These are phyloP conservation scores for Plotosus lineatus DNA, from an alignment of 2,113 vertebrate genomes.

Conservation along the genomic window DNA sequence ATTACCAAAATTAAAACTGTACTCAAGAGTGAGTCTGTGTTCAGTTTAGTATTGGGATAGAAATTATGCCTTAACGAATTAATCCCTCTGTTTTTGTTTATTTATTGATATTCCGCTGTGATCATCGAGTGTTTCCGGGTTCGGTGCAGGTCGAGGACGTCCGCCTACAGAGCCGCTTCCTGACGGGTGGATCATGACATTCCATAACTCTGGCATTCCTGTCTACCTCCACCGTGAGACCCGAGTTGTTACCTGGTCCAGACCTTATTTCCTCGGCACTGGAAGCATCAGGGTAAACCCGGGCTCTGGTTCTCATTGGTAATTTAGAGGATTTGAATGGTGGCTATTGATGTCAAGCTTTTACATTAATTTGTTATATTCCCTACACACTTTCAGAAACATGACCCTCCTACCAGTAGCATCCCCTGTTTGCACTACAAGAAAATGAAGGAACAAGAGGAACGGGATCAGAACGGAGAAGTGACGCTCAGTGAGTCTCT, in stretches of 20 bases:
- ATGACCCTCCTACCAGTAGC: constrained; percentile 95
- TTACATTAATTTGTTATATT: no score
- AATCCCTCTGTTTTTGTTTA: neutral
- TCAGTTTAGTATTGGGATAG: neutral
- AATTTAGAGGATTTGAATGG: neutral
- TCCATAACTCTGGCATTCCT: constrained; percentile 99
- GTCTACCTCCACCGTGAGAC: constrained; percentile 98
- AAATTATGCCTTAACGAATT: neutral
- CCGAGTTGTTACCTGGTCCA: constrained; percentile 97
- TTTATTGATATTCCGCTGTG: neutral
- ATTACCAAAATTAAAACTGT: constrained; percentile 99
- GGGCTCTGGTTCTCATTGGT: neutral
- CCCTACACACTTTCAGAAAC: constrained; percentile 94
- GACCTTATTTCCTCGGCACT: constrained; percentile 97
- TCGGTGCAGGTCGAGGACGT: constrained; percentile 86
- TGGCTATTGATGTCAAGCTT: no score
- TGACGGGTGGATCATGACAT: constrained; percentile 99
- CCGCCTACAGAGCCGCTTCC: constrained; percentile 96
- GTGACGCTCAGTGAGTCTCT: constrained; percentile 74
- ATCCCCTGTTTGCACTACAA: constrained; percentile 98
- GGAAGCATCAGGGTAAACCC: constrained; percentile 94
- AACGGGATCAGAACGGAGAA: constrained; percentile 84
- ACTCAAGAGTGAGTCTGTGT: constrained; percentile 87
- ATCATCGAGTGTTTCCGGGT: neutral
- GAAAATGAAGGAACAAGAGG: constrained; percentile 95